Evolutionary conservation across 2,113 vertebrate species (phyloP), one percentile per base, ranked within the genome.

Genomic region (Melospiza melodia): DNA sequence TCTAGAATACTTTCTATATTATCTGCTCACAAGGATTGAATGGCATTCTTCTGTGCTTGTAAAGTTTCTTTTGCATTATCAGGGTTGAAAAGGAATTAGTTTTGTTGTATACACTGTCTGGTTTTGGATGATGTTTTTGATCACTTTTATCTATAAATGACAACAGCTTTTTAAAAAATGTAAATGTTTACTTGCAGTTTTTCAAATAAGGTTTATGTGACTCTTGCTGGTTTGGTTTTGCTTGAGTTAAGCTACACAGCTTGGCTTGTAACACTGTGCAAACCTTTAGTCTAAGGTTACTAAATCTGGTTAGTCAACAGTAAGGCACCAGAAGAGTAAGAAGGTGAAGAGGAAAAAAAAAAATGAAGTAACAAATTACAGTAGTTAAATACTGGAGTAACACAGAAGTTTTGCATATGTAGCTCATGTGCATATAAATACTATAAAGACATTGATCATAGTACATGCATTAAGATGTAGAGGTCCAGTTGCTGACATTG

Each of bases 141-240:
- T 95, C 71, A 83, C 37, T 94, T 95, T 85, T 94, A 87, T 94
- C 93, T 94, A 23, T 85, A 95, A 95, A 95, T 69, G 93, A 83
- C 78, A 95, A 76, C 30, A 61, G 18, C 54, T 79, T 93, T 83
- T 85, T 5, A 2, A 93, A 93, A 94, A 95, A 95, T 91, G 71
- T 85, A 94, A 96, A 95, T 68, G 76, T 95, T 95, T 95, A 87
- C 66, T 87, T 85, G 28, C 71, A 69, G n/a, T 89, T 86, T 84
- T 93, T 31, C n/a, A 87, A 83, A 82, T 79, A 16, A 76, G 18
- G 44, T 78, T 90, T 86, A 54, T 82, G 43, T 83, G 41, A 35
- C 18, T 68, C 57, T 54, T 71, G 22, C 52, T 71, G 68, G 22
- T 69, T 93, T 87, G 28, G 10, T 77, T 95, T 89, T 87, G 37